phyloP scores from a whole-genome alignment of 1,140 invertebrate genomes.

The Bombus sylvicola region DNA sequence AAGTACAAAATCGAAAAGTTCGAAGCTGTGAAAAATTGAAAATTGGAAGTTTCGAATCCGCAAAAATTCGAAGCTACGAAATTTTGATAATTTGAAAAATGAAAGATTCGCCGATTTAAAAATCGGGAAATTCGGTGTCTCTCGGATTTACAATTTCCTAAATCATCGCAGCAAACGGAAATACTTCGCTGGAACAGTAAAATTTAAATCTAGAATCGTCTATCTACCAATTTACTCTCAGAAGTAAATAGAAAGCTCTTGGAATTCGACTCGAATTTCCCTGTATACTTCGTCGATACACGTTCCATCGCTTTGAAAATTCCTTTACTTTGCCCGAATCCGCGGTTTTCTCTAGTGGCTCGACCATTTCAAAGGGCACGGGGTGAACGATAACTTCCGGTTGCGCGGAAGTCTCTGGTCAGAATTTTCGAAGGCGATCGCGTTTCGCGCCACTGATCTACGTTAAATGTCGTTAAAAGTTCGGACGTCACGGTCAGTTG shows the following conservation, averaged over 20 bases:
- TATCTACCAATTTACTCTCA: neutral
- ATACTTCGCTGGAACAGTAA: neutral
- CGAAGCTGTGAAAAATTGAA: too few relatives aligned
- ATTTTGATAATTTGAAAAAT: too few relatives aligned
- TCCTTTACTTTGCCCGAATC: too few relatives aligned
- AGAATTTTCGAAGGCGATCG: slow-evolving; percentile 45
- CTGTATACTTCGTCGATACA: too few relatives aligned
- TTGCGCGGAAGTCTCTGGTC: neutral
- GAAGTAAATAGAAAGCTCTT: neutral
- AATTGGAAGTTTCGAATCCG: too few relatives aligned
- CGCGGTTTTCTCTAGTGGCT: neutral
- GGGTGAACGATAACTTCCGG: neutral
- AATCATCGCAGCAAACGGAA: neutral
- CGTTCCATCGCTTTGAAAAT: neutral
- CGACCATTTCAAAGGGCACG: neutral
- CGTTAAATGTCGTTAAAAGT: slow-evolving; percentile 39
- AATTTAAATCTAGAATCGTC: neutral
- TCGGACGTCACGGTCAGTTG: slow-evolving; percentile 62
- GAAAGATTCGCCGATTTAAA: too few relatives aligned
- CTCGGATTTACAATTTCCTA: too few relatives aligned
- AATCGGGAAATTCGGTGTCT: too few relatives aligned
- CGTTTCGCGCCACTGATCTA: slow-evolving; percentile 33
- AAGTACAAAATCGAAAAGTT: too few relatives aligned
- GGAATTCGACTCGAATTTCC: neutral
- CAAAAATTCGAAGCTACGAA: too few relatives aligned